Evolutionary conservation across 2,113 vertebrate genomes (phyloP).

Genomic region (Protomyctophum bolini): DNA sequence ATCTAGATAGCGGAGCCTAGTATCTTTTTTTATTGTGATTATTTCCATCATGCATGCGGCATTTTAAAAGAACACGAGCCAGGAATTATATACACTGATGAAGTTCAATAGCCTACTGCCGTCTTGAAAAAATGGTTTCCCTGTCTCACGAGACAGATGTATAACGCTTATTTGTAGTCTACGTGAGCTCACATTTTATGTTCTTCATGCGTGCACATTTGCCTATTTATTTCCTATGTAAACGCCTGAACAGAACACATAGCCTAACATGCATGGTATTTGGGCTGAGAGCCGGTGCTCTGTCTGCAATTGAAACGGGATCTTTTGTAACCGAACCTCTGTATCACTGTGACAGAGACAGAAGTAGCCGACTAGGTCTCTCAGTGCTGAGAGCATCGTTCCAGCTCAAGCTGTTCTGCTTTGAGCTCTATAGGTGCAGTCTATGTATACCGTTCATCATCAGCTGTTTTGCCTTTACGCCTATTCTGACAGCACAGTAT

Average conservation of each 20-base stretch:
- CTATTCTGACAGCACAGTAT: background rate
- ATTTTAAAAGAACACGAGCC: conserved; percentile 25
- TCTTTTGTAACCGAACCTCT: conserved; percentile 46
- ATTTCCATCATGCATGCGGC: background rate
- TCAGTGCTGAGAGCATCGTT: background rate
- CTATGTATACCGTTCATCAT: conserved; percentile 4
- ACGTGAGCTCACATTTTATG: background rate
- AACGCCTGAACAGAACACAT: background rate
- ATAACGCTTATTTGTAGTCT: background rate
- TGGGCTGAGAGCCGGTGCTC: conserved; percentile 3
- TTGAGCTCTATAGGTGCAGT: background rate
- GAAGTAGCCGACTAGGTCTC: conserved; percentile 19
- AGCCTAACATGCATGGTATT: background rate
- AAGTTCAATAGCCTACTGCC: conserved; percentile 53
- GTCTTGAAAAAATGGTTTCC: conserved; percentile 40
- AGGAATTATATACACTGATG: conserved; percentile 43
- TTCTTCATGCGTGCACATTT: background rate
- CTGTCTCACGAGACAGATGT: conserved; percentile 21
- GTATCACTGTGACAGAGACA: conserved; percentile 32
- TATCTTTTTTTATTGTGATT: no score
- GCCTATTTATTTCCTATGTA: background rate
- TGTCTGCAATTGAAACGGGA: conserved; percentile 35
- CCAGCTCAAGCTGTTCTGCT: conserved; percentile 1
- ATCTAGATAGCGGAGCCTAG: background rate
- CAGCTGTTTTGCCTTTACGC: conserved; percentile 29